phyloP scores from a whole-genome alignment of 2,797 vertebrate species.

The Buphagus erythrorhynchus region DNA sequence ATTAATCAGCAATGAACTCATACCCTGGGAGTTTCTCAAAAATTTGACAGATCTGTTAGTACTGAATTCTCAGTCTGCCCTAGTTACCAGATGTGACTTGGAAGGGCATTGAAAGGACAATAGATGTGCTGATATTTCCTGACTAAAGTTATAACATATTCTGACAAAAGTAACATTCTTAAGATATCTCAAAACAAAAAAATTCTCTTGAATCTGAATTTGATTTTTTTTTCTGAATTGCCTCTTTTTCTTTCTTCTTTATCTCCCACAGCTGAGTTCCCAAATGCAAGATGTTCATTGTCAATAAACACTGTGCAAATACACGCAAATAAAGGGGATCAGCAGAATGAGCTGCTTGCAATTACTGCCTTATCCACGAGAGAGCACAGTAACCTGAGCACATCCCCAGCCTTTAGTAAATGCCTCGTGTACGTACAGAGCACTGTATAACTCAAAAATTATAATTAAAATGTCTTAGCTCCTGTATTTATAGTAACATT shows the following conservation, averaged over 20 bases:
- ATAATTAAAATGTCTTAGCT: slow-evolving; percentile 88
- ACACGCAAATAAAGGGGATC: background rate
- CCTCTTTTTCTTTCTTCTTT: background rate
- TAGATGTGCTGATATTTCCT: background rate
- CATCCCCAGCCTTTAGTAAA: slow-evolving; percentile 75
- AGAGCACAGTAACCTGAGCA: slow-evolving; percentile 76
- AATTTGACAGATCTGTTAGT: slow-evolving; percentile 56
- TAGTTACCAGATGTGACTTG: background rate
- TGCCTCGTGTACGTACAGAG: slow-evolving; percentile 73
- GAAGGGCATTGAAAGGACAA: slow-evolving; percentile 58
- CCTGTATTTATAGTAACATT: slow-evolving; percentile 88
- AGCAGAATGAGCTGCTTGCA: slow-evolving; percentile 58
- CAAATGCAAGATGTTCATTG: background rate
- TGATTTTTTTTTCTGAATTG: background rate
- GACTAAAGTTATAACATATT: background rate
- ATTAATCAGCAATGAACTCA: slow-evolving; percentile 42
- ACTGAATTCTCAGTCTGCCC: slow-evolving; percentile 45
- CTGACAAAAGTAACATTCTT: background rate
- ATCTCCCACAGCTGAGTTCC: background rate
- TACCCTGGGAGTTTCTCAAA: slow-evolving; percentile 51
- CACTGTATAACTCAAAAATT: slow-evolving; percentile 85
- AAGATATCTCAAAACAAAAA: background rate
- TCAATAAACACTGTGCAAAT: slow-evolving; percentile 20
- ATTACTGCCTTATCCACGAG: slow-evolving; percentile 79
- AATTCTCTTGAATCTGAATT: background rate